phyloP scores from a whole-genome alignment of 2,797 vertebrate species.

The Clarias laeviceps region DNA sequence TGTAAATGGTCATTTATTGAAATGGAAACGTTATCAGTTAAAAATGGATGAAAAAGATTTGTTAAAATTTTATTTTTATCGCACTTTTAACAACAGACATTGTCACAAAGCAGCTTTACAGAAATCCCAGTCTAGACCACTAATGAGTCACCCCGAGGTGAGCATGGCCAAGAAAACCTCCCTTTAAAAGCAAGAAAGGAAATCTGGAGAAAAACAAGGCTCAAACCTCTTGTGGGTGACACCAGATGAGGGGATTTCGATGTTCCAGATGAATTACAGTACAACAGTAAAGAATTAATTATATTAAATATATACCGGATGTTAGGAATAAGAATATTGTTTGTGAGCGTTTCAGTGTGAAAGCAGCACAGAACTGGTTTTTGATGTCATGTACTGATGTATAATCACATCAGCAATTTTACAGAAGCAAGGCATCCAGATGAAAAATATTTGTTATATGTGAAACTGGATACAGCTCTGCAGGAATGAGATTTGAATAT shows the following conservation, averaged over 20 bases:
- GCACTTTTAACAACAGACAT: conserved; percentile 21
- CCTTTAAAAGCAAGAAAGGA: neutral
- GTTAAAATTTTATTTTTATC: neutral
- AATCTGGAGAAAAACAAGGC: conserved; percentile 11
- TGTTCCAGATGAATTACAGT: conserved; percentile 15
- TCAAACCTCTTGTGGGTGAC: neutral
- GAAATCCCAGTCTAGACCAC: conserved; percentile 15
- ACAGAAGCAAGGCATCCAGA: neutral
- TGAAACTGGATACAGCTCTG: neutral
- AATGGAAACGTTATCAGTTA: neutral
- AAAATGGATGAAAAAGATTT: neutral
- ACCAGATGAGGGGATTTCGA: neutral
- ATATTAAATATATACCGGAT: neutral
- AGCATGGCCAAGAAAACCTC: neutral
- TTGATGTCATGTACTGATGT: neutral
- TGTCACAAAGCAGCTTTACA: neutral
- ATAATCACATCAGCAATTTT: neutral
- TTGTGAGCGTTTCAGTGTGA: neutral
- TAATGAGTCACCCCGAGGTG: neutral
- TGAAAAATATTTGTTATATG: neutral
- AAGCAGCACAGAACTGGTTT: neutral
- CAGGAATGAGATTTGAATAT: neutral
- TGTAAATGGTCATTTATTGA: neutral
- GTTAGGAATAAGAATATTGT: neutral
- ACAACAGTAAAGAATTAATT: neutral